phyloP scores from a whole-genome alignment of 1,140 invertebrate genomes.

The Neotoxoptera formosana region DNA sequence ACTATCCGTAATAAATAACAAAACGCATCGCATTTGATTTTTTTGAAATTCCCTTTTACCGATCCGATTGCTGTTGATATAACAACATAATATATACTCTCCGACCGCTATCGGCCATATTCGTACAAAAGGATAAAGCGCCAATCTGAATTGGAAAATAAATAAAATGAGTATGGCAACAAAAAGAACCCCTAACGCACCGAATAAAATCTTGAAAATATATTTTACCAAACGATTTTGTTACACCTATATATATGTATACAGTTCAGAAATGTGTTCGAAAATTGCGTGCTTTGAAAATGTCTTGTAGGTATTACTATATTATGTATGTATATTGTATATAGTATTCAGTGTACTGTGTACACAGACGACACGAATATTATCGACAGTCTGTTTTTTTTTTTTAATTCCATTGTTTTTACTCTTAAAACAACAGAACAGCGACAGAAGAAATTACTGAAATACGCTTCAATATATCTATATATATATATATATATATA shows the following conservation, averaged over 20 bases:
- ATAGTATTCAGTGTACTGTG: background rate
- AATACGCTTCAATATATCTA: background rate
- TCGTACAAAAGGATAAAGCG: background rate
- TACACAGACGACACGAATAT: background rate
- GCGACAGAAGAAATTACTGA: background rate
- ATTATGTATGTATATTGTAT: background rate
- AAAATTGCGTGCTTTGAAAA: background rate
- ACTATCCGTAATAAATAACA: too few relatives aligned
- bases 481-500: background rate
- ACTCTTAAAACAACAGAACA: background rate
- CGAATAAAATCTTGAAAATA: background rate
- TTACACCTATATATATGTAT: background rate
- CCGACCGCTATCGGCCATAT: background rate
- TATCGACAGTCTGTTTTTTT: background rate
- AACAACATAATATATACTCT: too few relatives aligned
- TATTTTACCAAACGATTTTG: background rate
- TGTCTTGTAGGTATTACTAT: background rate
- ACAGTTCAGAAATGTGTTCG: background rate
- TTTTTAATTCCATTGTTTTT: slow-evolving; percentile 2
- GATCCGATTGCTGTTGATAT: background rate
- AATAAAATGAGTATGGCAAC: background rate
- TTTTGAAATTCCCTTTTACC: background rate
- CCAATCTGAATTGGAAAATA: background rate
- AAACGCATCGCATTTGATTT: background rate
- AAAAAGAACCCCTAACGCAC: too few relatives aligned